Conservation (phyloP, 2,888 invertebrate genomes). For the Helleia helle region DNA sequence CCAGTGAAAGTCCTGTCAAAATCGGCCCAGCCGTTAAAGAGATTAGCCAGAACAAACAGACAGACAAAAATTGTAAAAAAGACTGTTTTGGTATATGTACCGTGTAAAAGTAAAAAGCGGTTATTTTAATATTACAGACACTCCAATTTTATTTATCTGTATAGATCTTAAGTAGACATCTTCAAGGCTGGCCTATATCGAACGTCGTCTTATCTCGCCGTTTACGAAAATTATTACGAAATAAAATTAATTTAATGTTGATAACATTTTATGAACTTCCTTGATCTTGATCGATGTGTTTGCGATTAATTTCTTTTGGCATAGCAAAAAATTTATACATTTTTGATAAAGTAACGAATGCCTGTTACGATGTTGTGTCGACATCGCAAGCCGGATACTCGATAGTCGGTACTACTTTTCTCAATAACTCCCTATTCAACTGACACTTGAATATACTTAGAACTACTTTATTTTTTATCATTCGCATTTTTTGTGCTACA, state of each 20-base stretch:
- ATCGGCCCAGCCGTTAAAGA: too few species aligned
- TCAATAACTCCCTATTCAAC: neutral
- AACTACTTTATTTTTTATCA: neutral
- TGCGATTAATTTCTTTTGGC: neutral
- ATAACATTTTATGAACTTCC: constrained; percentile 3
- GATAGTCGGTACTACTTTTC: constrained; percentile 6
- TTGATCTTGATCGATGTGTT: constrained; percentile 7
- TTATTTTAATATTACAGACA: too few species aligned
- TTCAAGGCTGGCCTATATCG: constrained; percentile 9
- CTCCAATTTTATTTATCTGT: too few species aligned
- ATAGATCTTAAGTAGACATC: too few species aligned
- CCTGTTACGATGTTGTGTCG: neutral
- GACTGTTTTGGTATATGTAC: too few species aligned
- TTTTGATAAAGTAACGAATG: neutral
- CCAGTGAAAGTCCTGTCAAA: too few species aligned
- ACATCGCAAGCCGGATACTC: constrained; percentile 5
- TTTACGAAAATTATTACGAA: neutral
- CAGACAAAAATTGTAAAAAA: too few species aligned
- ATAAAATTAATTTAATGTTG: neutral
- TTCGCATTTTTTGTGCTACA: too few species aligned
- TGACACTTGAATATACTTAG: neutral
- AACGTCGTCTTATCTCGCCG: constrained; percentile 5
- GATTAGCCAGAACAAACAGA: too few species aligned
- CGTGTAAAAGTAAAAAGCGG: too few species aligned
- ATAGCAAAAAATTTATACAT: too few species aligned